Evolutionary conservation across 2,113 vertebrate genomes (phyloP).

Genomic region (Daubentonia madagascariensis): DNA sequence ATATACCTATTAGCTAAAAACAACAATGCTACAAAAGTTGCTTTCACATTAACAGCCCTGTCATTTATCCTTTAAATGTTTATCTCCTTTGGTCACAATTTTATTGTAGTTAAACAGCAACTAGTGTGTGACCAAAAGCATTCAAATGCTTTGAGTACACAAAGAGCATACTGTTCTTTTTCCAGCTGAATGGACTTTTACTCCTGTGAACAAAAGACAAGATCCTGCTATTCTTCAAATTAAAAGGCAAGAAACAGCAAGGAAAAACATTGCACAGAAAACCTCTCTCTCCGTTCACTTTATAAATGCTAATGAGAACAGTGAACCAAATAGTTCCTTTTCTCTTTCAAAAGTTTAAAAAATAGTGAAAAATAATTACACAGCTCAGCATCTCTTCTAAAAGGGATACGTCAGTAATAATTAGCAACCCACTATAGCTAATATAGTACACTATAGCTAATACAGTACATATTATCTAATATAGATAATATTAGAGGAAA

Average conservation of each 20-base stretch:
- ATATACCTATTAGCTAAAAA: conserved; percentile 58
- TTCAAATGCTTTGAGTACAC: conserved; percentile 46
- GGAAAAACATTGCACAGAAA: conserved; percentile 73
- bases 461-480: not conserved
- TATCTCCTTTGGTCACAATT: conserved; percentile 73
- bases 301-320: conserved; percentile 79
- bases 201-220: conserved; percentile 73
- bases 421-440: not conserved
- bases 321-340: conserved; percentile 41
- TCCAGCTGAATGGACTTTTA: conserved; percentile 67
- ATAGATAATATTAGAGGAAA: not conserved
- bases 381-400: conserved; percentile 70
- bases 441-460: not conserved
- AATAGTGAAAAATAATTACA: conserved; percentile 80
- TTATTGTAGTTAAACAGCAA: conserved; percentile 78
- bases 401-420: conserved; percentile 46
- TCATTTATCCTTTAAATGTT: conserved; percentile 75
- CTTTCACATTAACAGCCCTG: conserved; percentile 67
- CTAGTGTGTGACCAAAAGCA: conserved; percentile 66
- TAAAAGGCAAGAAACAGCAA: conserved; percentile 72
- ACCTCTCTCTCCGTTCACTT: conserved; percentile 73
- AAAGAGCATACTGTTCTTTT: conserved; percentile 71
- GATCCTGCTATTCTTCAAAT: conserved; percentile 77
- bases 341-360: conserved; percentile 74
- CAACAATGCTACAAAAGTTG: conserved; percentile 65